Evolutionary conservation across 2,797 vertebrate genomes (phyloP), one percentile per base, ranked within the genome.

Genomic region (Oceanodroma leucorhoa): DNA sequence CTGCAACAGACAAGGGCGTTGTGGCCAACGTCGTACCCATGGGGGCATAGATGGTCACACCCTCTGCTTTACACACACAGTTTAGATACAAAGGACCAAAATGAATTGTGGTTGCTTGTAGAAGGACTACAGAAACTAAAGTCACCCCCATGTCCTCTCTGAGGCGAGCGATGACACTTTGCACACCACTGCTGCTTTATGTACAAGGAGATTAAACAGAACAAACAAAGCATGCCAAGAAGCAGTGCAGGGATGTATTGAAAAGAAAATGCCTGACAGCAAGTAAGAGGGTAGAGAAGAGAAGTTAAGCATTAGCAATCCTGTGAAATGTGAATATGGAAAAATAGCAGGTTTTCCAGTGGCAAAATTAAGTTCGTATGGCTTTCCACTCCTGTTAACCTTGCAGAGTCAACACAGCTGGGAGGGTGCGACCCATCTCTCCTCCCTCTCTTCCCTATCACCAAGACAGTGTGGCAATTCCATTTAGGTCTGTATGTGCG

Each of bases 371-470:
- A 65, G 21, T 76, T 72, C 10, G 7, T 54, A 23, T 7, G 76
- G 20, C 46, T 29, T 94, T 82, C 62, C 29, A 14, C 12, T 70
- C 18, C 43, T 60, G 19, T 48, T 83, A 83, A 77, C 19, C 27
- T 86, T 71, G 29, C 32, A 46, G 29, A 92, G 19, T 26, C 3
- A 53, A 23, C 48, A 73, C 4, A 30, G 23, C 23, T 66, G 36
- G 29, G 21, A 77, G 16, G 50, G 40, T 0, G 0, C 0, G 3
- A 73, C 40, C 5, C 23, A 65, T 3, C 23, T 82, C 26, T 75
- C 38, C 24, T 86, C 7, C 34, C 36, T 61, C 83, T 88, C 36
- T 83, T 70, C 10, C 6, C 21, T 43, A 46, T 64, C 41, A 79
- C 54, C 54, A 88, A 32, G 46, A 62, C 6, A 43, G 27, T 82